Evolutionary conservation across 2,797 vertebrate genomes (phyloP), one percentile per base, ranked within the genome.

Genomic region (Fratercula arctica): DNA sequence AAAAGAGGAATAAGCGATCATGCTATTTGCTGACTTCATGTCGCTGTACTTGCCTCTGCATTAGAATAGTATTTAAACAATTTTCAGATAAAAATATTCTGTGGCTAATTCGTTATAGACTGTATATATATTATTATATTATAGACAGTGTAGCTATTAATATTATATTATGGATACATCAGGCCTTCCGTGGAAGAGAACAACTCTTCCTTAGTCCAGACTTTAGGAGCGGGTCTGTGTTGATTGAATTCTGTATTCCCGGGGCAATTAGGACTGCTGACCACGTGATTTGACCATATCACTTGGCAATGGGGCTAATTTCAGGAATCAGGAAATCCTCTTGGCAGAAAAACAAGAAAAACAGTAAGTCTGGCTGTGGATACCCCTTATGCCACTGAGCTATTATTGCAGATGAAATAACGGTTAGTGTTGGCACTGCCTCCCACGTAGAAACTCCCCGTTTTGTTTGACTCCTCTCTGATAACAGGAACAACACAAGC

Each of bases 301-400:
- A 18, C 87, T 93, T 90, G 90, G 74, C 87, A 85, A 4, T 83
- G 76, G 82, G 23, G 37, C 75, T 82, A 67, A 79, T 92, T 54
- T 57, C 91, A 87, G 83, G 80, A 80, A 82, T 69, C 83, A 95
- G 92, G 95, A 96, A 95, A 73, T 70, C 69, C 95, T 72, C 48
- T 83, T 68, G 84, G 95, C 88, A 81, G 64, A 46, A 43, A 69
- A 79, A 60, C 56, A 72, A 95, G 94, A 79, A 73, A 59, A 89
- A 77, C 73, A 73, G 20, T 16, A 12, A 53, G n/a, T 63, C n/a
- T 46, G 85, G 70, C 77, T 60, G 43, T 45, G 46, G 63, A 67
- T 89, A 80, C 83, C 77, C 88, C 74, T 87, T 67, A 11, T 57
- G 87, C 83, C 89, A 87, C 24, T 6, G 66, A 87, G 76, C 68